Evolutionary conservation across 1,140 invertebrate species (phyloP).

Genomic region (Solen grandis): DNA sequence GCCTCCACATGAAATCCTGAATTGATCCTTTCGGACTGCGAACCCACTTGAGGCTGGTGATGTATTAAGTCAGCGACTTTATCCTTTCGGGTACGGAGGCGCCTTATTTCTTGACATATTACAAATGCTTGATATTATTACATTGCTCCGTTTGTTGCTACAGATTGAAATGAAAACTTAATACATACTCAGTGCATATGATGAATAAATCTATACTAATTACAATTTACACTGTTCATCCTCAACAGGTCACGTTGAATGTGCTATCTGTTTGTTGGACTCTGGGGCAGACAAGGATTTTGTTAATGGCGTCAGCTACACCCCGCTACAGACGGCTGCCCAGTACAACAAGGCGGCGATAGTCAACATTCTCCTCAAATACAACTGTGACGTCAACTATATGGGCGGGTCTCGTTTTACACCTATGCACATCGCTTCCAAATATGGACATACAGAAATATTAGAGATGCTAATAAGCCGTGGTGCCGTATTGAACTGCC

Average conservation of each 20-base stretch:
- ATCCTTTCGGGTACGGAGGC: too few relatives aligned
- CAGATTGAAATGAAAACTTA: too few relatives aligned
- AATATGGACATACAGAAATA: constrained; percentile 94
- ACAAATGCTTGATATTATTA: too few relatives aligned
- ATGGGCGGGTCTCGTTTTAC: constrained; percentile 42
- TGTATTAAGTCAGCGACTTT: too few relatives aligned
- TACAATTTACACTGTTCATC: not conserved
- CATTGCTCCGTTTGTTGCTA: too few relatives aligned
- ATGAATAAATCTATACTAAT: too few relatives aligned
- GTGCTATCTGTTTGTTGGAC: constrained; percentile 66
- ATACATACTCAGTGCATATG: too few relatives aligned
- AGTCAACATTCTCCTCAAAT: constrained; percentile 29
- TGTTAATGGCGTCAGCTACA: constrained; percentile 60
- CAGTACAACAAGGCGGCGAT: constrained; percentile 21
- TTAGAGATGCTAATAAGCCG: constrained; percentile 91
- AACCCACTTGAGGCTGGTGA: too few relatives aligned
- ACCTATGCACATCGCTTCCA: constrained; percentile 80
- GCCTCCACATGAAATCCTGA: too few relatives aligned
- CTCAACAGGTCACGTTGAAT: constrained; percentile 63
- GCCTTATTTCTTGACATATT: too few relatives aligned
- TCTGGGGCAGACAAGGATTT: constrained; percentile 63
- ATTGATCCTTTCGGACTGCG: too few relatives aligned
- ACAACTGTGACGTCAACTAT: not conserved
- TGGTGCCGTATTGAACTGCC: constrained; percentile 93
- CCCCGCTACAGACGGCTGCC: constrained; percentile 34